phyloP scores from a whole-genome alignment of 1,140 invertebrate genomes.

The Agrypnia vestita region DNA sequence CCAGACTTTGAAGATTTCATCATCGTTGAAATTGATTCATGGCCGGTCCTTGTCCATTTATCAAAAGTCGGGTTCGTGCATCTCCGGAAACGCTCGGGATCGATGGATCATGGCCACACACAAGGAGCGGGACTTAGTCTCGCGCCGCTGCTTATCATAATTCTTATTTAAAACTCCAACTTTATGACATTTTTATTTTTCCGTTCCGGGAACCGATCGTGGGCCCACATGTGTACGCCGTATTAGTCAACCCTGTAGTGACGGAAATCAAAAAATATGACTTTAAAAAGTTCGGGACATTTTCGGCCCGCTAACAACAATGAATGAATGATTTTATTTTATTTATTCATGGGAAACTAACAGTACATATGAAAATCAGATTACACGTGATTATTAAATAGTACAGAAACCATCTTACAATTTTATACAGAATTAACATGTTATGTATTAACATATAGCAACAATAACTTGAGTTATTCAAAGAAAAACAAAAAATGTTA shows the following conservation, averaged over 20 bases:
- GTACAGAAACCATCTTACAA: no score
- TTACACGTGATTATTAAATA: no score
- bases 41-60: not conserved
- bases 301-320: not conserved
- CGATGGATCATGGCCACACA: conserved; percentile 55
- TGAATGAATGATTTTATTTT: no score
- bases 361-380: no score
- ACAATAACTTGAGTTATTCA: no score
- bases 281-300: conserved; percentile 4
- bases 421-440: no score
- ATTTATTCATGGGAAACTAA: no score
- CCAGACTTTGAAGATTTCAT: no score
- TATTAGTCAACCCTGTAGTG: conserved; percentile 45
- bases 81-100: conserved; percentile 31
- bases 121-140: conserved; percentile 52
- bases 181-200: conserved; percentile 59
- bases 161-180: conserved; percentile 51
- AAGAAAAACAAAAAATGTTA: no score
- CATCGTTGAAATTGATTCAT: no score
- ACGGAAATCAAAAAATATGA: not conserved
- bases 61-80: conserved; percentile 29
- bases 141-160: conserved; percentile 50
- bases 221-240: conserved; percentile 55
- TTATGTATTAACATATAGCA: no score
- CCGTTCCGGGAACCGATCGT: conserved; percentile 59